Evolutionary conservation across 2,888 invertebrate genomes (phyloP).

Genomic region (Coenonympha glycerion): DNA sequence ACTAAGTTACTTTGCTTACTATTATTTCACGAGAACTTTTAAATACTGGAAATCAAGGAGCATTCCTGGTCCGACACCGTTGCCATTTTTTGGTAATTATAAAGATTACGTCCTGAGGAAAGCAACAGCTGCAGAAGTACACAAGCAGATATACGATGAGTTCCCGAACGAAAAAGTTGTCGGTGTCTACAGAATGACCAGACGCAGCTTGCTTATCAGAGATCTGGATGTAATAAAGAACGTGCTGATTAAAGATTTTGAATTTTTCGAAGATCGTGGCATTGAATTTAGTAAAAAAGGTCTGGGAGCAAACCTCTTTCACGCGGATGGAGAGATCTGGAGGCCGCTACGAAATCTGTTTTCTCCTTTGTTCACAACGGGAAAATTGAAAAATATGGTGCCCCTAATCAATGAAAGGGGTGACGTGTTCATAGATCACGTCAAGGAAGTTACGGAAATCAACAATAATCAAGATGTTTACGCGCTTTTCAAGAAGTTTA

Average conservation of each 20-base stretch:
- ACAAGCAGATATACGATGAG: conserved; percentile 38
- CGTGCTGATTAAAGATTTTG: not conserved
- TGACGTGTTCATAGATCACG: not conserved
- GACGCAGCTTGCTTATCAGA: conserved; percentile 41
- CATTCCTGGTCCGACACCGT: not conserved
- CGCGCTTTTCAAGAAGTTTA: not conserved
- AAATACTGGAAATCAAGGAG: not conserved
- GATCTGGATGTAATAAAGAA: conserved; percentile 38
- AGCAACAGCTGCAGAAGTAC: not conserved
- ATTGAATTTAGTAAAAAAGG: conserved; percentile 41
- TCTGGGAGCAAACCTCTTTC: conserved; percentile 46
- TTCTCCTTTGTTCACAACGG: not conserved
- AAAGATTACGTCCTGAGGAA: not conserved
- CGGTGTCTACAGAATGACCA: conserved; percentile 46
- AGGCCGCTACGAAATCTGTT: conserved; percentile 28
- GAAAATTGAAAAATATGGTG: not conserved
- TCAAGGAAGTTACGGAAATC: not conserved
- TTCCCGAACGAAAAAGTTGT: conserved; percentile 48
- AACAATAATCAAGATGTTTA: not conserved
- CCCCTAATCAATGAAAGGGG: not conserved
- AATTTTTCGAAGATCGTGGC: conserved; percentile 44
- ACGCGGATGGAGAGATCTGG: conserved; percentile 47
- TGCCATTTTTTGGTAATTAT: not conserved
- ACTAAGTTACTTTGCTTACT: not conserved
- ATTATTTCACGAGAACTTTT: not conserved